Conservation (phyloP, 2,888 invertebrate species). For the Mimachlamys varia region DNA sequence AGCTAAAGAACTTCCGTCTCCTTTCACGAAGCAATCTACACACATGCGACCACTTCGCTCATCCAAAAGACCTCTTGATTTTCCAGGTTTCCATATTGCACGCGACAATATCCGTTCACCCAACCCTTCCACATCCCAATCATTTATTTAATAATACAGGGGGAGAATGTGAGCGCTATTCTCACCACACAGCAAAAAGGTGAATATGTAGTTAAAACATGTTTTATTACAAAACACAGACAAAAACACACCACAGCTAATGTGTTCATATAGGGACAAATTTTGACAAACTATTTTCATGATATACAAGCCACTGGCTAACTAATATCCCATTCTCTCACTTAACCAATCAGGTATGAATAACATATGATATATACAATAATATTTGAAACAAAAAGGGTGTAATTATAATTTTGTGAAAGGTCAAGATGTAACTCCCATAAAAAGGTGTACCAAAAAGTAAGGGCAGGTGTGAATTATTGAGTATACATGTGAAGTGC, state of each 20-base stretch:
- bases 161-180: background rate
- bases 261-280: too few species aligned
- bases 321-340: too few species aligned
- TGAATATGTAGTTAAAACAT: background rate
- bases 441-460: too few species aligned
- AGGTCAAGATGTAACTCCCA: too few species aligned
- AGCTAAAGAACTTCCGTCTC: constrained; percentile 17
- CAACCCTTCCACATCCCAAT: background rate
- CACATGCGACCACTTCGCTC: constrained; percentile 2
- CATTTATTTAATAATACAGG: background rate
- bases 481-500: too few species aligned
- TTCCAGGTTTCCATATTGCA: background rate
- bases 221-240: background rate
- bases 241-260: background rate
- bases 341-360: too few species aligned
- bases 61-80: background rate
- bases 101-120: background rate
- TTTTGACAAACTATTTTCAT: too few species aligned
- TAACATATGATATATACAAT: too few species aligned
- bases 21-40: constrained; percentile 1
- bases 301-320: too few species aligned
- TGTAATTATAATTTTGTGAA: too few species aligned
- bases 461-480: too few species aligned
- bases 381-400: too few species aligned
- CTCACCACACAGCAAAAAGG: background rate